Evolutionary conservation across 2,797 vertebrate species (phyloP).

Genomic region (Dicrostonyx torquatus): DNA sequence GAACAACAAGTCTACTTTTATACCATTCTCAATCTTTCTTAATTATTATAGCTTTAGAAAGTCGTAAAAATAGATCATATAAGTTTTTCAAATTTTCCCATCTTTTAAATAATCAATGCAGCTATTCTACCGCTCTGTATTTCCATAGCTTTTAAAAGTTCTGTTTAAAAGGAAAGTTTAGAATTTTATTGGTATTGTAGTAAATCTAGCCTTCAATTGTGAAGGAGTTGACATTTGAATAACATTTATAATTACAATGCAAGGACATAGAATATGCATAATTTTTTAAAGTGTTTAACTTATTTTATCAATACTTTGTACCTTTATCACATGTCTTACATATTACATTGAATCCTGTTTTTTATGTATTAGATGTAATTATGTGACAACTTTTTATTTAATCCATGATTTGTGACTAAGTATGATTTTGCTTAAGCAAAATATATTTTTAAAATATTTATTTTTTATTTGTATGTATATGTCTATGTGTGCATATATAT

Average conservation of each 20-base stretch:
- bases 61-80: not conserved
- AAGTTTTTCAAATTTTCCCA: not conserved
- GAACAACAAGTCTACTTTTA: not conserved
- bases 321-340: not conserved
- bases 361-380: not conserved
- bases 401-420: conserved; percentile 7
- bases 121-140: not conserved
- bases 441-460: not conserved
- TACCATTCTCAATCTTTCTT: not conserved
- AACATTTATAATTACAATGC: not conserved
- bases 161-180: not conserved
- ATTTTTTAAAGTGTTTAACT: conserved; percentile 17
- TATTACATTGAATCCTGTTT: not conserved
- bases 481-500: not conserved
- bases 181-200: not conserved
- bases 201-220: not conserved
- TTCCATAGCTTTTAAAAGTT: not conserved
- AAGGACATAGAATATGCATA: not conserved
- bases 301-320: not conserved
- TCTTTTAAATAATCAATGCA: not conserved
- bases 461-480: not conserved
- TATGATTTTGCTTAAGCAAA: not conserved
- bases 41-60: not conserved
- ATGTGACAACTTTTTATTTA: conserved; percentile 16
- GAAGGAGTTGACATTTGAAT: not conserved